A percentile compares a stretch with the other conserved stretches of the same genome.
phyloP scores from a whole-genome alignment of 2,113 vertebrate genomes.

The Acrocephalus kingi region DNA sequence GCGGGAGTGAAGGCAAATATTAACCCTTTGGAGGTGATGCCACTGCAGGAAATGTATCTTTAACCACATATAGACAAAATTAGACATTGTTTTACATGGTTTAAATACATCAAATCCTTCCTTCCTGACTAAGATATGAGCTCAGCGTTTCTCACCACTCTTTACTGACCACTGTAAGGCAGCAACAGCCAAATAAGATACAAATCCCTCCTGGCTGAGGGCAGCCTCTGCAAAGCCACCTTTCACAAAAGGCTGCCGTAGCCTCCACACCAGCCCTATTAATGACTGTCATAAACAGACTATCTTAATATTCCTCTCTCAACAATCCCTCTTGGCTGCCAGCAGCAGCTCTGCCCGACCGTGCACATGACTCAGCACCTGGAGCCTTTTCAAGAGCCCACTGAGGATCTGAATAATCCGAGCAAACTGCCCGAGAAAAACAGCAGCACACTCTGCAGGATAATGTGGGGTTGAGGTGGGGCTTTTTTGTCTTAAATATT shows the following conservation, averaged over 20 bases:
- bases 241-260: neutral
- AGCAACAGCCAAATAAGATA: neutral
- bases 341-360: neutral
- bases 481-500: neutral
- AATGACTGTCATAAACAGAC: slow-evolving; percentile 14
- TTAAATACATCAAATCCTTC: neutral
- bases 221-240: neutral
- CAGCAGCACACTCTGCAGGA: neutral
- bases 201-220: neutral
- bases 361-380: slow-evolving; percentile 48
- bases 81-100: neutral
- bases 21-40: slow-evolving; percentile 15
- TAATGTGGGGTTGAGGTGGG: accelerated
- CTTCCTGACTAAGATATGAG: neutral
- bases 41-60: neutral
- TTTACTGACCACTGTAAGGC: neutral
- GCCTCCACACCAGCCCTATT: neutral
- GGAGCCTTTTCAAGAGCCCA: slow-evolving; percentile 22
- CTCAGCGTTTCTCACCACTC: neutral
- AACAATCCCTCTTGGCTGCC: slow-evolving; percentile 9
- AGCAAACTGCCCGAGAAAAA: neutral
- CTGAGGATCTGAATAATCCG: neutral
- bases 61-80: neutral
- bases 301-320: slow-evolving; percentile 30
- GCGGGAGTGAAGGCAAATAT: neutral